Conservation (phyloP, 2,888 invertebrate genomes). For the Xanthia togata region DNA sequence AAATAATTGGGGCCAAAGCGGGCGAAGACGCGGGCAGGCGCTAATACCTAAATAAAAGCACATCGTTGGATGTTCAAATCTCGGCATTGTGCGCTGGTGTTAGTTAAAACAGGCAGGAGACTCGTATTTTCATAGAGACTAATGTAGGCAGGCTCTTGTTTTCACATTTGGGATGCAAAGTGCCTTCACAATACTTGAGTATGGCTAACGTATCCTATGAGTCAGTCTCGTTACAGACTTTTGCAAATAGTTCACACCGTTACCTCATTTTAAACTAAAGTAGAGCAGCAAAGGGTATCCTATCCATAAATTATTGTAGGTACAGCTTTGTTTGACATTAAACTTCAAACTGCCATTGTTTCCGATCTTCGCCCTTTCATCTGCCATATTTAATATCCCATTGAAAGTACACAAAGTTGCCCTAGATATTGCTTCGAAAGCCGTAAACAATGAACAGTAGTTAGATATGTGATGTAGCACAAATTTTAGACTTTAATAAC, state of each 20-base stretch:
- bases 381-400: conserved; percentile 33
- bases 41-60: too few relatives aligned
- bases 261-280: conserved; percentile 12
- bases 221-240: too few relatives aligned
- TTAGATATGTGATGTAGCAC: background rate
- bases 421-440: conserved; percentile 24
- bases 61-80: too few relatives aligned
- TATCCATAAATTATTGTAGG: conserved; percentile 13
- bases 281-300: conserved; percentile 7
- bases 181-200: background rate
- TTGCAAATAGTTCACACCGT: background rate
- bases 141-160: background rate
- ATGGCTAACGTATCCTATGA: background rate
- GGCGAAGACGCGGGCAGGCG: too few relatives aligned
- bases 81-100: too few relatives aligned
- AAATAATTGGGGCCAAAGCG: too few relatives aligned
- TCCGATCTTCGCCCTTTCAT: conserved; percentile 32
- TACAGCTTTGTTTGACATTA: conserved; percentile 32
- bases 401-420: conserved; percentile 36
- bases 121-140: background rate
- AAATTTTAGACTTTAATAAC: conserved; percentile 31
- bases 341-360: conserved; percentile 26
- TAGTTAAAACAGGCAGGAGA: too few relatives aligned
- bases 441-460: conserved; percentile 37
- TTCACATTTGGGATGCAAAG: background rate